Evolutionary conservation across 2,888 invertebrate genomes (phyloP), one percentile per base, ranked within the genome.

Genomic region (Lomographa bimaculata): DNA sequence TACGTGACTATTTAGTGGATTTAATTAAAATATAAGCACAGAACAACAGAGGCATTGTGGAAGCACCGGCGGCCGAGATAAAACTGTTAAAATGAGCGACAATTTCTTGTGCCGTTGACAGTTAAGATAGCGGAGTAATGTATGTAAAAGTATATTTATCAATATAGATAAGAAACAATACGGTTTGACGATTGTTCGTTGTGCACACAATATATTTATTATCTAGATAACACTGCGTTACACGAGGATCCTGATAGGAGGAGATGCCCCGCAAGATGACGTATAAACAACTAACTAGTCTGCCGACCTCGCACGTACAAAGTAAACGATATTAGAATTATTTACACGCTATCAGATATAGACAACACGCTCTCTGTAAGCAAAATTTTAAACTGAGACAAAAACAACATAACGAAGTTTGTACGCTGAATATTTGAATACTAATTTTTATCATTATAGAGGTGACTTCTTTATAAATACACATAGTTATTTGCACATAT

Each of bases 161-260:
- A 83, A 78, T 79, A 76, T 54, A 79, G 87, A 89, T 87, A 89
- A 85, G 75, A 63, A 66, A 78, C 73, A 78, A 70, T 76, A 72
- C 64, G 69, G 62, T 71, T 52, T 71, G 64, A 72, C 79, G 72
- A 76, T 80, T 79, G 36, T 10, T 74, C 71, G 73, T 68, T 57
- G 68, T 71, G 73, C 68, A 78, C 66, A 80, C 68, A 77, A 63
- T 57, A 54, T 54, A n/a, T n/a, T n/a, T n/a, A n/a, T n/a, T n/a
- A n/a, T 50, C 38, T 51, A 62, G 71, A 73, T 72, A 78, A 63
- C 45, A 43, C 41, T 46, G 44, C 45, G 55, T 44, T 50, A 38
- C 20, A 54, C 51, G 52, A 32, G 37, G 53, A 59, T 60, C 49
- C 42, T 45, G 58, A 41, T 47, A 42, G 24, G 21, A 36, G 37